These are phyloP conservation scores for Stegophylla sp. DNA, from an alignment of 2,888 invertebrate genomes.

Conservation along the genomic window DNA sequence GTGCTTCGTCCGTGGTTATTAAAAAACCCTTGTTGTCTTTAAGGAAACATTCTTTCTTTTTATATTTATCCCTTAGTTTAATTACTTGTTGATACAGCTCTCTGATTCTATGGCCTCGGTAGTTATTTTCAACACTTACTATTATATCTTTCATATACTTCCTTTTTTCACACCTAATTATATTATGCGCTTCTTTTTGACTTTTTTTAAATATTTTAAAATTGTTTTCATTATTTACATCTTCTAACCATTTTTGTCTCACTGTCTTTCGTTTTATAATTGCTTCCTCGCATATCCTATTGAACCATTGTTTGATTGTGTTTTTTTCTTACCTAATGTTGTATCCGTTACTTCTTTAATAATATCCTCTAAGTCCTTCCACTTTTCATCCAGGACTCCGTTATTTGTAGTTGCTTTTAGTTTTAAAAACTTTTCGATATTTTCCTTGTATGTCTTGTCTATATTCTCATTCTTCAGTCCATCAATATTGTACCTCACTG, in stretches of 20 bases:
- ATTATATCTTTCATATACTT: neutral
- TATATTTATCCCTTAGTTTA: slow-evolving; percentile 11
- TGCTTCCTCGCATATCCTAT: slow-evolving; percentile 7
- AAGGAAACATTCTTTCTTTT: slow-evolving; percentile 18
- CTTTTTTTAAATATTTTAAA: slow-evolving; percentile 19
- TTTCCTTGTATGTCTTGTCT: neutral
- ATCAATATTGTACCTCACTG: slow-evolving; percentile 3
- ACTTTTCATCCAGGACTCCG: neutral
- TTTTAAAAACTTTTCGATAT: slow-evolving; percentile 14
- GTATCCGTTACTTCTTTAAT: slow-evolving; percentile 23
- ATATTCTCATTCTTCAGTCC: slow-evolving; percentile 7
- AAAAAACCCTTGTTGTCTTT: neutral
- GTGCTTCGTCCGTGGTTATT: slow-evolving; percentile 21
- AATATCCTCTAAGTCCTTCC: slow-evolving; percentile 1
- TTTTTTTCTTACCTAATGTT: slow-evolving; percentile 7
- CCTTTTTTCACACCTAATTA: slow-evolving; percentile 33
- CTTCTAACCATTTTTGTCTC: slow-evolving; percentile 26
- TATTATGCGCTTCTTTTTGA: slow-evolving; percentile 32
- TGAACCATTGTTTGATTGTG: neutral
- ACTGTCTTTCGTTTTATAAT: slow-evolving; percentile 22
- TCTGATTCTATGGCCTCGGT: slow-evolving; percentile 10
- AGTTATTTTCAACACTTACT: slow-evolving; percentile 12
- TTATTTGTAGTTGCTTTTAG: neutral
- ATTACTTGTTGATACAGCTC: slow-evolving; percentile 36
- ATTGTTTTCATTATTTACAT: slow-evolving; percentile 11